phyloP scores from a whole-genome alignment of 2,888 invertebrate genomes.

The Lithophane ornitopus region DNA sequence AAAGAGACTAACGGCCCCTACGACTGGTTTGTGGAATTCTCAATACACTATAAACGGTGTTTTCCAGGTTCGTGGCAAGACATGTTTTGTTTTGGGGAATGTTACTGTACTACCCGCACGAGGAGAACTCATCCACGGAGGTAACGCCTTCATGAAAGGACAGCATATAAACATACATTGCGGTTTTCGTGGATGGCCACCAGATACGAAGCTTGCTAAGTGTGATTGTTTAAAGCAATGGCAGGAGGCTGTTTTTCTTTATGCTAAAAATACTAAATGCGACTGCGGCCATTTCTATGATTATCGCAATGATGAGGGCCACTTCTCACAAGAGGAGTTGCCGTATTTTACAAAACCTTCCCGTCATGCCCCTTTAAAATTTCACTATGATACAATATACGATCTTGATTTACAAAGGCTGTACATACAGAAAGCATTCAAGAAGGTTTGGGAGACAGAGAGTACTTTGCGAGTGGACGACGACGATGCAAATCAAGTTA shows the following conservation, averaged over 20 bases:
- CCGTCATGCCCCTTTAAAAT: slow-evolving; percentile 69
- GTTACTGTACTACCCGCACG: slow-evolving; percentile 76
- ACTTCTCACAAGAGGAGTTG: slow-evolving; percentile 78
- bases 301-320: slow-evolving; percentile 81
- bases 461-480: slow-evolving; percentile 78
- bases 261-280: slow-evolving; percentile 81
- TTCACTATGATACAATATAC: slow-evolving; percentile 84
- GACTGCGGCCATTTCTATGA: slow-evolving; percentile 83
- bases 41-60: slow-evolving; percentile 83
- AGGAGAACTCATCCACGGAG: slow-evolving; percentile 85
- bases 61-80: slow-evolving; percentile 74
- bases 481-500: slow-evolving; percentile 66
- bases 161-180: slow-evolving; percentile 79
- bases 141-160: slow-evolving; percentile 72
- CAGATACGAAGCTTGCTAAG: slow-evolving; percentile 72
- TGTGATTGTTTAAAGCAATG: slow-evolving; percentile 83
- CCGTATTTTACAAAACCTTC: slow-evolving; percentile 83
- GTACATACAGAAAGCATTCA: slow-evolving; percentile 80
- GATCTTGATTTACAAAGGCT: slow-evolving; percentile 78
- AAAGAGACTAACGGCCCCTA: slow-evolving; percentile 76
- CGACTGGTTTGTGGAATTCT: slow-evolving; percentile 77
- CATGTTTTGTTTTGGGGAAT: slow-evolving; percentile 77
- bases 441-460: slow-evolving; percentile 83
- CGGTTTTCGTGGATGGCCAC: slow-evolving; percentile 76
- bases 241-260: slow-evolving; percentile 77